Evolutionary conservation across 2,888 invertebrate species (phyloP), one percentile per base, ranked within the genome.

Genomic region (Xestia sexstrigata): DNA sequence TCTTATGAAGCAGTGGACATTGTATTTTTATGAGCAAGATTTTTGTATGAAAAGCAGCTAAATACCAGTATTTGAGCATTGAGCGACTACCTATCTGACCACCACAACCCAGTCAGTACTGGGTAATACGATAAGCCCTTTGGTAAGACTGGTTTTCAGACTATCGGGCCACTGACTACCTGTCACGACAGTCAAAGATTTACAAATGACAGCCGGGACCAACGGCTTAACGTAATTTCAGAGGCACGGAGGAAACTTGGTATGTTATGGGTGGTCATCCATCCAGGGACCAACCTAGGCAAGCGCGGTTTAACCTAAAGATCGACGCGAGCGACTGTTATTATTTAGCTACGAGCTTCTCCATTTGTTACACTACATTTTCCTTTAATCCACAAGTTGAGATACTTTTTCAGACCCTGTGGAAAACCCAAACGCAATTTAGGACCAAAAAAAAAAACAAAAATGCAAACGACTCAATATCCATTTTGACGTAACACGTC

Each of bases 371-470:
- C 30, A 60, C 30, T 60, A 30, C 8, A 15, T 15, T 7, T 26
- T 15, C 17, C 7, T 17, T 7, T 26, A 58, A 58, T 55, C 13
- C 6, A 6, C 6, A 55, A 55, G 6, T 55, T 13, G 1, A 13
- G 35, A 4, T 35, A 4, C 5, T 35, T 35, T 35, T 35, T n/a
- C n/a, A n/a, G n/a, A n/a, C n/a, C n/a, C n/a, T n/a, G n/a, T n/a
- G n/a, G n/a, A n/a, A n/a, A n/a, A n/a, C 6, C 13, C 42, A 42
- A 72, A 62, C 23, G 35, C 20, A 71, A 80, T 81, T 30, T n/a
- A 47, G 11, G n/a, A n/a, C n/a, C n/a, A 35, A 35, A 35, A 35
- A 35, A 35, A 35, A 35, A 35, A 35, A 69, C 26, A 42, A 52
- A 67, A 55, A 49, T 13, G 30, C 9, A 39, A 82, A 39, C 23